Conservation (phyloP, 2,797 vertebrate species). For the Crocodylus rhombifer region DNA sequence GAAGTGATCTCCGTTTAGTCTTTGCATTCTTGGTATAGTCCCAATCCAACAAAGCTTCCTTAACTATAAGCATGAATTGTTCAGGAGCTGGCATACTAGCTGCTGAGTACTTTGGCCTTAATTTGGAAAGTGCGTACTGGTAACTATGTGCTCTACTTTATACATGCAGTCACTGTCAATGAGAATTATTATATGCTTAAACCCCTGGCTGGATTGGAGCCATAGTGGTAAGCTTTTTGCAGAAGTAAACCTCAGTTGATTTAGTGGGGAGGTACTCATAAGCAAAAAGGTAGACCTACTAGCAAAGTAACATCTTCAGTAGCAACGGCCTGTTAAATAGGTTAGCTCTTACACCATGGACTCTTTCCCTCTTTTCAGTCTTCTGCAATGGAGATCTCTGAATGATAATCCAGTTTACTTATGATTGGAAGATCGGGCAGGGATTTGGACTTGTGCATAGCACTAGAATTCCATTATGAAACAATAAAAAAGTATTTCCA, state of each 20-base stretch:
- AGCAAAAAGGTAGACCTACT: neutral
- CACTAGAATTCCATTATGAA: constrained; percentile 13
- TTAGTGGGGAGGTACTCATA: neutral
- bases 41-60: neutral
- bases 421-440: neutral
- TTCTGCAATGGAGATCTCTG: neutral
- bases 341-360: neutral
- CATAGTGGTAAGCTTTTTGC: neutral
- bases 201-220: neutral
- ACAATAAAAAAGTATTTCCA: constrained; percentile 28
- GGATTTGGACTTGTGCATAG: neutral
- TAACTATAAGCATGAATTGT: neutral
- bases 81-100: neutral
- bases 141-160: neutral
- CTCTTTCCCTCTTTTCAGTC: neutral
- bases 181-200: neutral
- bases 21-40: neutral
- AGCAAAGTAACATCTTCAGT: neutral
- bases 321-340: neutral
- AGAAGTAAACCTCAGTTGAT: neutral
- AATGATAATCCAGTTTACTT: constrained; percentile 13
- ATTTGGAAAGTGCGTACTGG: neutral
- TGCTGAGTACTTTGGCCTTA: neutral
- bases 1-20: neutral
- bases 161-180: neutral